Evolutionary conservation across 2,888 invertebrate genomes (phyloP).

Genomic region (Acronicta alni): DNA sequence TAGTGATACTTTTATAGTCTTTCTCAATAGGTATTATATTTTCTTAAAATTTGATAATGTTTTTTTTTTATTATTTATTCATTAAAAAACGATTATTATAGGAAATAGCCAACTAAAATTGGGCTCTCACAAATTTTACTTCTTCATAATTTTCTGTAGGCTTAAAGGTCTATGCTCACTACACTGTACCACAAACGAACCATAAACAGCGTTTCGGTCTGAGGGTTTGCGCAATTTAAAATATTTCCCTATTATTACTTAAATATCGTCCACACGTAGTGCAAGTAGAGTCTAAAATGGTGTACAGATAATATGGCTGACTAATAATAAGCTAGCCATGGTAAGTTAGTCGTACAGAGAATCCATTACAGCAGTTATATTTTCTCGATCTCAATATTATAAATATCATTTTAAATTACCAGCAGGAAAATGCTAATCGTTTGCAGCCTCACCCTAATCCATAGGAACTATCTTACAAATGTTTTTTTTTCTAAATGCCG

Average conservation of each 20-base stretch:
- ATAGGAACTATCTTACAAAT: too few species aligned
- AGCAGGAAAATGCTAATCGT: too few species aligned
- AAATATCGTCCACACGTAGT: not conserved
- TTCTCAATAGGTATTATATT: not conserved
- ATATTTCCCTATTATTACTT: not conserved
- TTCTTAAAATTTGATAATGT: constrained; percentile 7
- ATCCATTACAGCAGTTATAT: not conserved
- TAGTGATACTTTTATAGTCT: constrained; percentile 31
- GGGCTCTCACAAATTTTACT: too few species aligned
- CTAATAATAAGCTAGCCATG: not conserved
- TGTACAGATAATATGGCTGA: not conserved
- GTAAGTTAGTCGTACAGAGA: too few species aligned
- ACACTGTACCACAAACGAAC: not conserved
- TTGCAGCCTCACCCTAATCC: too few species aligned
- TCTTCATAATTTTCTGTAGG: not conserved
- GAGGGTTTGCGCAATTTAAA: too few species aligned
- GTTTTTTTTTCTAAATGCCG: too few species aligned
- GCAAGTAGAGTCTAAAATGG: not conserved
- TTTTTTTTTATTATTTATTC: not conserved
- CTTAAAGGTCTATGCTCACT: not conserved
- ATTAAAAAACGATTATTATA: not conserved
- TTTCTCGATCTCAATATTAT: not conserved
- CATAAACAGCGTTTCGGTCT: too few species aligned
- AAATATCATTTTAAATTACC: not conserved
- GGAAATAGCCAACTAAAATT: not conserved